phyloP scores from a whole-genome alignment of 1,140 invertebrate species.

The Chrysopa pallens region DNA sequence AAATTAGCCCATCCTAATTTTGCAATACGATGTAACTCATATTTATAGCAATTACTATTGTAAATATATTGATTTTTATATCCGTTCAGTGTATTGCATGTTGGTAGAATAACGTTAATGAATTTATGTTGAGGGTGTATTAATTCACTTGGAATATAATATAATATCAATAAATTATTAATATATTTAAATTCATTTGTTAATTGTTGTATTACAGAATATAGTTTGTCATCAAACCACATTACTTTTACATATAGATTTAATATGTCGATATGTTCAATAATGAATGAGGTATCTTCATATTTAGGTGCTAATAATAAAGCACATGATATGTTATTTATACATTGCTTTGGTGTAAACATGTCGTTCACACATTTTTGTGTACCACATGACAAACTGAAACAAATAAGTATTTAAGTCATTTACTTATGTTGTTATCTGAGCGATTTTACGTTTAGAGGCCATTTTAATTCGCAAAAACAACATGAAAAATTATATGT shows the following conservation, averaged over 20 bases:
- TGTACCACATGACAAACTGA: conserved; percentile 28
- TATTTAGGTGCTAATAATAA: conserved; percentile 34
- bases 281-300: conserved; percentile 28
- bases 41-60: conserved; percentile 27
- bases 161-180: conserved; percentile 39
- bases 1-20: conserved; percentile 45
- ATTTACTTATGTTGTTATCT: too few relatives aligned
- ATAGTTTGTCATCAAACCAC: conserved; percentile 42
- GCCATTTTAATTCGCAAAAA: background rate
- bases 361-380: conserved; percentile 32
- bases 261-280: conserved; percentile 30
- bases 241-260: conserved; percentile 35
- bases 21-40: conserved; percentile 41
- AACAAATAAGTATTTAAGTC: conserved; percentile 7
- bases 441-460: too few relatives aligned
- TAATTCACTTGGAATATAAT: conserved; percentile 46
- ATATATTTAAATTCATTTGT: background rate
- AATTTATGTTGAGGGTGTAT: conserved; percentile 31
- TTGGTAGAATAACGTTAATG: conserved; percentile 29
- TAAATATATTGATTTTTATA: conserved; percentile 6
- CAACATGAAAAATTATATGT: background rate
- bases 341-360: conserved; percentile 34
- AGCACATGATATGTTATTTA: conserved; percentile 26
- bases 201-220: conserved; percentile 4
- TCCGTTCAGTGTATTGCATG: conserved; percentile 25